Percentiles rank a stretch among this genome's conserved stretches.
Conservation (phyloP, 2,113 vertebrate genomes). For the Tragulus kanchil region DNA sequence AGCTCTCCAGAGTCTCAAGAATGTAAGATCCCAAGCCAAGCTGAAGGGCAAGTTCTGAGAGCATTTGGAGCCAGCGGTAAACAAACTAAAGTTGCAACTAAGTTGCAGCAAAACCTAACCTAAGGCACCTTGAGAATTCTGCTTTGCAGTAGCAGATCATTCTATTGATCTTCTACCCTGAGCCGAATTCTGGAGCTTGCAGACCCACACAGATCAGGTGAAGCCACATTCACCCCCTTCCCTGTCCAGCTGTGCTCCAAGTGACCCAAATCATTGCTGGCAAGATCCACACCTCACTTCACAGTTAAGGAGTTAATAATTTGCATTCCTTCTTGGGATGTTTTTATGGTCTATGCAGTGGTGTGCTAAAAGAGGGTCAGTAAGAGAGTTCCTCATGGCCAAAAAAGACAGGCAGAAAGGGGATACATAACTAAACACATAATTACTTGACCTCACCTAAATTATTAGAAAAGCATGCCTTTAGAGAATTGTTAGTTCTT, state of each 20-base stretch:
- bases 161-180: not conserved
- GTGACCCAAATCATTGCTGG: not conserved
- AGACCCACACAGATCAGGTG: not conserved
- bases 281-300: not conserved
- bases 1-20: not conserved
- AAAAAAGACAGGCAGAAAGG: not conserved
- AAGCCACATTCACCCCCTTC: not conserved
- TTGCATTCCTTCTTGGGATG: not conserved
- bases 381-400: not conserved
- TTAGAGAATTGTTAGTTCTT: slow-evolving; percentile 55
- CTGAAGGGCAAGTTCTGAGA: not conserved
- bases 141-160: not conserved
- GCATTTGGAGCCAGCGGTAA: not conserved
- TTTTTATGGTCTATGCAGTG: not conserved
- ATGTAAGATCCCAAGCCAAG: not conserved
- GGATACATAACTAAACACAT: not conserved
- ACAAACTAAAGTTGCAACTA: not conserved
- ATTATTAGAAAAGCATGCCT: slow-evolving; percentile 48
- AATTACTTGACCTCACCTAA: slow-evolving; percentile 47
- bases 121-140: not conserved
- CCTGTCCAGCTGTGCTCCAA: not conserved
- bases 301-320: not conserved
- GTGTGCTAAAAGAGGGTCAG: not conserved
- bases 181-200: not conserved
- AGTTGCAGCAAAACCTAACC: not conserved